Evolutionary conservation across 37 sponge, comb jelly and placozoan species (phyloP).

Genomic region (Oopsacas minuta): DNA sequence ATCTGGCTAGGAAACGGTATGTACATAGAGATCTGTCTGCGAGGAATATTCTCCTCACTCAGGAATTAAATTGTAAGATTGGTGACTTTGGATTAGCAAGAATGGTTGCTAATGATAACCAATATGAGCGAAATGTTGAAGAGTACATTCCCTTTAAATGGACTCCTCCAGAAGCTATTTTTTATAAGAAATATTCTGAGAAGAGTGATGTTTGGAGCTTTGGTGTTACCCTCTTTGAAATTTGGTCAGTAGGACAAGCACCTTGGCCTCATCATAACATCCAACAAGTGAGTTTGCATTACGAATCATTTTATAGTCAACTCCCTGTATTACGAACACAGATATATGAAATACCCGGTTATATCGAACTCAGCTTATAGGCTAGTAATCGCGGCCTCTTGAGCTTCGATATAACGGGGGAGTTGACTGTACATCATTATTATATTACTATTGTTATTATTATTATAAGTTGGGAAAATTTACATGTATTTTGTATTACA

Average conservation of each 20-base stretch:
- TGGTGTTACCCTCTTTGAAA: not conserved
- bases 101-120: not conserved
- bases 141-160: not conserved
- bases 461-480: too few relatives aligned
- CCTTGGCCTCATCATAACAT: not conserved
- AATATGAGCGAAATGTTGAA: not conserved
- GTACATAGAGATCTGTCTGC: conserved; percentile 12
- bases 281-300: not conserved
- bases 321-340: too few relatives aligned
- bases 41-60: conserved; percentile 10
- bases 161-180: conserved; percentile 16
- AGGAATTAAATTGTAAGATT: not conserved
- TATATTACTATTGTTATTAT: not conserved
- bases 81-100: not conserved
- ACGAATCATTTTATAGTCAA: too few relatives aligned
- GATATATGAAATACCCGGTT: too few relatives aligned
- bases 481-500: not conserved
- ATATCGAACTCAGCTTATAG: too few relatives aligned
- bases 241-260: not conserved
- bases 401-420: too few relatives aligned
- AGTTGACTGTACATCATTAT: not conserved
- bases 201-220: conserved; percentile 15
- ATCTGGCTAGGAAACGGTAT: not conserved
- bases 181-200: not conserved
- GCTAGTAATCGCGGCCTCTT: too few relatives aligned